Base-by-base conservation (phyloP, 2,797 vertebrate genomes). In the Cryptoblepharus egeriae region DNA sequence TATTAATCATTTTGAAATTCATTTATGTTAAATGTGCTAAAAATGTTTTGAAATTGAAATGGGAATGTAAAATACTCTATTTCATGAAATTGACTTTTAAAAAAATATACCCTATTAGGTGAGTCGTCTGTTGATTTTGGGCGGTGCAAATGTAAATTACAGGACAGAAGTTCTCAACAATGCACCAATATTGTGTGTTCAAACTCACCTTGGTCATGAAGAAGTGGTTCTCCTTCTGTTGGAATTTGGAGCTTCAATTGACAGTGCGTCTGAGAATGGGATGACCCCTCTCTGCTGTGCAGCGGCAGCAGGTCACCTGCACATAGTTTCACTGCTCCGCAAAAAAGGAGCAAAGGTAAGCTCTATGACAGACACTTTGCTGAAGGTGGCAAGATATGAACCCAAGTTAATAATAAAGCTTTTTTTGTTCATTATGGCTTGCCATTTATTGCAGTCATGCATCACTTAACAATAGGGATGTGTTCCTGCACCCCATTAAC, bases 121-220 rank as follows among this genome's bases (percentile, higher is more conserved):
- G 93, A 99, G 99, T 92, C 98, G 98, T 42, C 96, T 99, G 92
- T 95, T 99, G 92, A 98, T 99, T 95, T 92, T 98, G 88, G 98
- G 97, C 58, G 99, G 99, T 13, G 98, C 98, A 16, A 99, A 98
- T 6, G 97, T 98, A 80, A 99, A 99, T 94, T 99, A 99, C 83
- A 97, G 97, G 75, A 99, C 99, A 0, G 99, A 99, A 92, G 98
- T 98, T 75, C 94, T 99, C 90, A 99, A 97, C 93, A 99, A 98
- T 6, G 97, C 98, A 3, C 98, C 99, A 0, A 96, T 99, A 89
- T 95, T 99, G 15, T 99, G 98, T 8, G 98, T 99, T 79, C 98
- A 99, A 93, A 96, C 97, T 0, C 98, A 99, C 93, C 97, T 99
- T 0, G 98, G 98, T 6, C 98, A 99, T 11, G 97, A 97, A 92